Base-by-base conservation (phyloP, 2,113 vertebrate genomes). In the Sinocyclocheilus rhinocerous region DNA sequence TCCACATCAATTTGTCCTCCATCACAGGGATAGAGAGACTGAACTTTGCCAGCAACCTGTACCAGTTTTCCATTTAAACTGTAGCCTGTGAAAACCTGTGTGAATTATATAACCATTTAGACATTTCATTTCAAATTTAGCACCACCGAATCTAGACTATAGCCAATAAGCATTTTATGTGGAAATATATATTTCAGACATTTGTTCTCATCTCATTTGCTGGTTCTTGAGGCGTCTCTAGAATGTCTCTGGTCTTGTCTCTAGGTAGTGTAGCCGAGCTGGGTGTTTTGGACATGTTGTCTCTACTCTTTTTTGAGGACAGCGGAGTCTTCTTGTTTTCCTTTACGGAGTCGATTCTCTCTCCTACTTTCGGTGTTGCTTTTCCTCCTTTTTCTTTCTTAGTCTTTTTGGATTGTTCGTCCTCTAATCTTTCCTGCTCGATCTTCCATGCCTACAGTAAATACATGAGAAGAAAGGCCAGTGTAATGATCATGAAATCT, bases 1-100 rank as follows among this genome's bases (percentile, higher is more conserved):
- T 99, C 97, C 89, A 97, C 96, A 86, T 94, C 94, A 89, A 99
- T 96, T 79, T 93, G 93, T 55, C 98, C 98, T 90, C 97, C 98
- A 59, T 98, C 97, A 0, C 95, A 95, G 72, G 97, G 97, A 92
- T 95, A 98, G 61, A 99, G 92, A 81, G 94, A 92, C 1, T 92
- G 94, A 69, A 87, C 91, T 48, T 87, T 84, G 73, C 97, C 97
- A 1, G 94, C 95, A 70, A 97, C 92, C 2, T 95, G 96, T 89
- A 97, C 92, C 81, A 98, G 67, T 87, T 86, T 72, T 2, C 97
- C 95, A 59, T 95, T 95, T 92, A 96, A 96, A 83, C 91, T 92
- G 90, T 98, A 99, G 70, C 97, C 98, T 55, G 61, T 90, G 90
- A 98, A 97, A 22, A 78, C 87, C 94, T 95, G 70, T 26, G 89